Conservation (phyloP, 2,888 invertebrate species). For the Conistra vaccinii region DNA sequence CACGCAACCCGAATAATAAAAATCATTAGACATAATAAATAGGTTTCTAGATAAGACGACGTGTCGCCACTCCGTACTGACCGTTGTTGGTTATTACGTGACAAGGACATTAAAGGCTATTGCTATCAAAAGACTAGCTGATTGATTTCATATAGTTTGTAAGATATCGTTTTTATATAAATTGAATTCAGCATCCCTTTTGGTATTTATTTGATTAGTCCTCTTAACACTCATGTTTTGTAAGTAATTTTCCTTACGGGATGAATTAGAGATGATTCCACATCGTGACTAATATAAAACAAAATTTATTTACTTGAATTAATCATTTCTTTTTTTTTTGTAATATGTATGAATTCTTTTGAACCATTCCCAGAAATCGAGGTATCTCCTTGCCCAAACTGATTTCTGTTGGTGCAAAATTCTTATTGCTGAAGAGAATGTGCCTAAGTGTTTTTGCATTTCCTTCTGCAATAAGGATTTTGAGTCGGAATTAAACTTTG, state of each 20-base stretch:
- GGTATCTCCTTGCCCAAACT: not conserved
- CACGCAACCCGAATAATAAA: conserved; percentile 77
- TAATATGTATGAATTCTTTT: not conserved
- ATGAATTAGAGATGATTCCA: not conserved
- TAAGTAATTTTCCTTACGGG: not conserved
- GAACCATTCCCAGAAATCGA: not conserved
- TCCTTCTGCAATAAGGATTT: not conserved
- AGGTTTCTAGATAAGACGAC: conserved; percentile 85
- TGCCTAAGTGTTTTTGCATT: not conserved
- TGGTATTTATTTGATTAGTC: no score
- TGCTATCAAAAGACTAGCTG: conserved; percentile 12
- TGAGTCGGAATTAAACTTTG: no score
- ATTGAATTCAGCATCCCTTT: no score
- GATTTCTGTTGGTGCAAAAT: not conserved
- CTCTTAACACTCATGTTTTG: not conserved
- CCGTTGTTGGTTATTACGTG: conserved; percentile 71
- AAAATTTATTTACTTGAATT: not conserved
- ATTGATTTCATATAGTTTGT: not conserved
- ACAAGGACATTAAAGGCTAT: conserved; percentile 45
- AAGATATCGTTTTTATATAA: no score
- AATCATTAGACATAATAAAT: conserved; percentile 84
- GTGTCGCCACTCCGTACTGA: conserved; percentile 82
- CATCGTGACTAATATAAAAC: not conserved
- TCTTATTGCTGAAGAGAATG: not conserved
- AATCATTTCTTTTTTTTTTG: not conserved